Percentiles rank a stretch among this genome's conserved stretches.
These are phyloP conservation scores for Cryptocephalus primarius DNA, from an alignment of 2,888 invertebrate genomes.

Conservation along the genomic window DNA sequence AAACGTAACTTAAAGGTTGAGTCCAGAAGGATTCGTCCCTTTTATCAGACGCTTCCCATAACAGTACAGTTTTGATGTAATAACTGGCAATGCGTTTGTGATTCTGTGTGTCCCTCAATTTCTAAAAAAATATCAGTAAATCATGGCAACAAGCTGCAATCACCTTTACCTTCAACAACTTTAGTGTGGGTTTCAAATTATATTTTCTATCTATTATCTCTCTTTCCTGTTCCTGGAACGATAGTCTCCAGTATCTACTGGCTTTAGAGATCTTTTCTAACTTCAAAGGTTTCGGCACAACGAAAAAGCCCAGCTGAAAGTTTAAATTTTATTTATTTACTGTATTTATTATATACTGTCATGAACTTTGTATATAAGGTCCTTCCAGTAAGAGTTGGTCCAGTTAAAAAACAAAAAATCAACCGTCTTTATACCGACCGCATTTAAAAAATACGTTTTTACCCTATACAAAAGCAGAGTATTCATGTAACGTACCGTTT, in stretches of 20 bases:
- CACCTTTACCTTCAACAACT: constrained; percentile 25
- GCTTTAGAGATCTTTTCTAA: constrained; percentile 1
- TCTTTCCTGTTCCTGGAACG: constrained; percentile 35
- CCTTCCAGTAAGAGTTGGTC: no score
- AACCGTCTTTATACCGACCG: no score
- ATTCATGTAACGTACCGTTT: no score
- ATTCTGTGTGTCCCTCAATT: constrained; percentile 32
- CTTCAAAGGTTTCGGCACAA: constrained; percentile 29
- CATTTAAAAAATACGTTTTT: no score
- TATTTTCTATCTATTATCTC: constrained; percentile 21
- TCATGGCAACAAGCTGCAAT: not conserved
- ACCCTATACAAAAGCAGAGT: no score
- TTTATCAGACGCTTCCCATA: constrained; percentile 28
- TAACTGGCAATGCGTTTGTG: constrained; percentile 36
- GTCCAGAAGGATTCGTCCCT: constrained; percentile 18
- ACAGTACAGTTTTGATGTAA: constrained; percentile 38
- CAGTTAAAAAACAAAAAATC: no score
- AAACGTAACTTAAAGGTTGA: constrained; percentile 22
- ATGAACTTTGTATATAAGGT: no score
- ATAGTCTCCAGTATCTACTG: constrained; percentile 31
- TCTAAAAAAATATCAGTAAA: constrained; percentile 26
- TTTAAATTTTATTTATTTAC: not conserved
- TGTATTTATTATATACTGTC: no score
- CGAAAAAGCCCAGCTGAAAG: constrained; percentile 22
- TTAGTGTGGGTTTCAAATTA: constrained; percentile 28